Base-by-base conservation (phyloP, 2,888 invertebrate species). In the Atethmia centrago region DNA sequence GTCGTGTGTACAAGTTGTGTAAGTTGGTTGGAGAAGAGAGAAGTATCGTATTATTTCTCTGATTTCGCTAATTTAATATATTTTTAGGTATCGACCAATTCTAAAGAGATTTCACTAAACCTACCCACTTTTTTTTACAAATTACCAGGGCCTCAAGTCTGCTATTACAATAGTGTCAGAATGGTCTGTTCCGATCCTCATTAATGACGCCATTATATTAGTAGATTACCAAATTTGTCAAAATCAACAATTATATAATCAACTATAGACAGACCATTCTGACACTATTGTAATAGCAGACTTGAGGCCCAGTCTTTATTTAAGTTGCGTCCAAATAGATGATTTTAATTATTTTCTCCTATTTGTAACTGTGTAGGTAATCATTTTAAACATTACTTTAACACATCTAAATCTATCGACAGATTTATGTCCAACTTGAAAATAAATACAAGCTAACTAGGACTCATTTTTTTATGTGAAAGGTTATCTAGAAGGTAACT, bases 401-500 rank as follows among this genome's bases (percentile, higher is more conserved):
- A 19, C n/a, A 36, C n/a, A 0, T 19, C 8, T 21, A 7, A 31
- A 28, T 45, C 19, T 36, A 10, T 31, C 12, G 12, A 10, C 3
- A 5, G 0, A 42, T 25, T 51, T 10, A 16, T 19, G 36, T 12
- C 9, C n/a, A n/a, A 40, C 10, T 40, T 25, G 4, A 21, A 47
- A 42, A 55, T 1, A 45, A 45, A 45, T 21, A 42, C 10, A 8
- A 45, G n/a, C 10, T 58, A 64, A 40, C 36, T 25, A 40, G 25
- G 9, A n/a, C 21, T n/a, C 21, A 51, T 53, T 71, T 53, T 42
- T 80, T 47, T 51, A 42, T 42, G 55, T 67, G 58, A 64, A 76
- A 77, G 67, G 53, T 59, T 59, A 68, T 71, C 49, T 28, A 66
- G 70, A 19, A 72, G 47, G 14, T 53, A 45, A 16, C 45, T 47